Evolutionary conservation across 2,888 invertebrate species (phyloP).

Genomic region (Conistra vaccinii): DNA sequence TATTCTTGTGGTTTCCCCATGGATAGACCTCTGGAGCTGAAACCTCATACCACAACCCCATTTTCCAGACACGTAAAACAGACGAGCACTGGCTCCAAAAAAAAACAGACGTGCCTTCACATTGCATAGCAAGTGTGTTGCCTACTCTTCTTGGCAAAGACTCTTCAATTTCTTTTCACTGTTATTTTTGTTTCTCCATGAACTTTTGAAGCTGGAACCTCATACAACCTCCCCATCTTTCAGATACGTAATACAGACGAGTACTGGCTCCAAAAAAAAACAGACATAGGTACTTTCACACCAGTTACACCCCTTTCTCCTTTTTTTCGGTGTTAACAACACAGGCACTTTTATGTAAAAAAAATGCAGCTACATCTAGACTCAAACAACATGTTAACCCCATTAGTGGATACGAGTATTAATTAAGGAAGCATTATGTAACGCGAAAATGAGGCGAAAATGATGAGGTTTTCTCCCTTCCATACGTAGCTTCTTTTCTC

Average conservation of each 20-base stretch:
- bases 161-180: background rate
- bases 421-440: slow-evolving; percentile 50
- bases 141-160: background rate
- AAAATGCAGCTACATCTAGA: slow-evolving; percentile 10
- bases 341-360: slow-evolving; percentile 11
- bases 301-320: background rate
- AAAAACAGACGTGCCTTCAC: background rate
- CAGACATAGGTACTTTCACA: background rate
- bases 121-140: background rate
- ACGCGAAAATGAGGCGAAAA: slow-evolving; percentile 23
- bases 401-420: slow-evolving; percentile 55
- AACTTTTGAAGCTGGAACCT: no score
- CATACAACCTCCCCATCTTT: no score
- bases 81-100: no score
- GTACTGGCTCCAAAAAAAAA: background rate
- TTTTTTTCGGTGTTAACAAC: slow-evolving; percentile 1
- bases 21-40: background rate
- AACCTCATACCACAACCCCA: background rate
- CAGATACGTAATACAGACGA: no score
- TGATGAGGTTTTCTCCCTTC: slow-evolving; percentile 1
- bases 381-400: slow-evolving; percentile 48
- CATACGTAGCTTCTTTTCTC: background rate
- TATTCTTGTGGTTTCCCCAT: background rate
- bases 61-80: no score
- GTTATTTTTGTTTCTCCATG: background rate